Conservation (phyloP, 1,140 invertebrate species). For the Trissolcus basalis region DNA sequence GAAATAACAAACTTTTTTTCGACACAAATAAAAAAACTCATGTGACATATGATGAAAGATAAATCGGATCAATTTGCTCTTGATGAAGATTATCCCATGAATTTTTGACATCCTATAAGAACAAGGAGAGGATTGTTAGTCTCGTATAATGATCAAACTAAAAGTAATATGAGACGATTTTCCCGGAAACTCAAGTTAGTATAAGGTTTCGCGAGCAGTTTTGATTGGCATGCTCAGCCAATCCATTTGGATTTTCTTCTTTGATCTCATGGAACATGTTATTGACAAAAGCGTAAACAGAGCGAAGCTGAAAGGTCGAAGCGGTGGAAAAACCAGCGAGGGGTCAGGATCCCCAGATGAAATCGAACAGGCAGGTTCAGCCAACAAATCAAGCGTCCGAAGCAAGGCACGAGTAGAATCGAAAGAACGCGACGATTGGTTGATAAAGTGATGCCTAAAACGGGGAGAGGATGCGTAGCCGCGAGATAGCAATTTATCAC, state of each 20-base stretch:
- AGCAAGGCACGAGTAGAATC: conserved; percentile 51
- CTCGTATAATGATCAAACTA: not conserved
- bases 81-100: not conserved
- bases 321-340: conserved; percentile 22
- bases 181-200: conserved; percentile 10
- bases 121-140: too few species aligned
- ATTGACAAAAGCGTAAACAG: conserved; percentile 30
- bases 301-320: not conserved
- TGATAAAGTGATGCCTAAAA: conserved; percentile 57
- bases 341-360: conserved; percentile 53
- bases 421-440: conserved; percentile 58
- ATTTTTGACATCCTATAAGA: too few species aligned
- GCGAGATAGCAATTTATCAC: conserved; percentile 56
- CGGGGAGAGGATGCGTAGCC: conserved; percentile 35
- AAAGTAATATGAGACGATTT: conserved; percentile 9
- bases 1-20: too few species aligned
- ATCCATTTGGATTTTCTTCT: conserved; percentile 43
- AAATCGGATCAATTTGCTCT: too few species aligned
- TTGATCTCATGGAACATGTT: conserved; percentile 43
- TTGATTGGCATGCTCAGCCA: conserved; percentile 21
- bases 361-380: conserved; percentile 47
- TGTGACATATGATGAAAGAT: too few species aligned
- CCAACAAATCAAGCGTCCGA: conserved; percentile 48
- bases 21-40: too few species aligned
- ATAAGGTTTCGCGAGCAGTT: conserved; percentile 15